These are phyloP conservation scores for Pantherophis alleghaniensis DNA, from an alignment of 2,797 vertebrate genomes.

Conservation along the genomic window DNA sequence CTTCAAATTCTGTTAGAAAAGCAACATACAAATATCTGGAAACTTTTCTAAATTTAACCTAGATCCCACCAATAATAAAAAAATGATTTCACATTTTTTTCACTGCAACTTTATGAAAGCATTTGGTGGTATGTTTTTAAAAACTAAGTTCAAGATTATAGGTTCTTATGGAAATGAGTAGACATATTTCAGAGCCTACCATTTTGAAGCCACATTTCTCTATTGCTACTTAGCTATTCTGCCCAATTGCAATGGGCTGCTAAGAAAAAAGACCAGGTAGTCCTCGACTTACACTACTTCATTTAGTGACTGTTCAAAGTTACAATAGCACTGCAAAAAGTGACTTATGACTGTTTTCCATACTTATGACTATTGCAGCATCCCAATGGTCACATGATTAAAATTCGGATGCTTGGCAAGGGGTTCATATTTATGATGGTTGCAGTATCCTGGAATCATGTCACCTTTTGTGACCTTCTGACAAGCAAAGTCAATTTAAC, in stretches of 20 bases:
- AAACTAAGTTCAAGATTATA: not conserved
- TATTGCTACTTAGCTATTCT: not conserved
- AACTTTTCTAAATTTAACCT: not conserved
- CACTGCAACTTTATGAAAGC: not conserved
- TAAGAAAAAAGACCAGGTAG: not conserved
- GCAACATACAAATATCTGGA: conserved; percentile 28
- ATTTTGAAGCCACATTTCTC: not conserved
- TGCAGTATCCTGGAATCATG: not conserved
- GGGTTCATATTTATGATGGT: not conserved
- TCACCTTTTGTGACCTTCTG: not conserved
- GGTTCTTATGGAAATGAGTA: not conserved
- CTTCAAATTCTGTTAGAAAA: conserved; percentile 73
- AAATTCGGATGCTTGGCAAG: not conserved
- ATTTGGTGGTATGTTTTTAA: not conserved
- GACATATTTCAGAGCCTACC: not conserved
- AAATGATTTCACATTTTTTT: not conserved
- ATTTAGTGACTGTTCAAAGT: not conserved
- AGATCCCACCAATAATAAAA: not conserved
- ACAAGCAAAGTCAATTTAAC: not conserved
- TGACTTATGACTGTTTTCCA: not conserved
- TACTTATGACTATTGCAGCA: not conserved
- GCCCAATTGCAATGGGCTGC: not conserved
- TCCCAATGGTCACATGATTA: not conserved
- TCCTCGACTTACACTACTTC: not conserved
- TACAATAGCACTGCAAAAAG: not conserved